Evolutionary conservation across 1,140 invertebrate genomes (phyloP).

Genomic region (Brachionus koreanus): DNA sequence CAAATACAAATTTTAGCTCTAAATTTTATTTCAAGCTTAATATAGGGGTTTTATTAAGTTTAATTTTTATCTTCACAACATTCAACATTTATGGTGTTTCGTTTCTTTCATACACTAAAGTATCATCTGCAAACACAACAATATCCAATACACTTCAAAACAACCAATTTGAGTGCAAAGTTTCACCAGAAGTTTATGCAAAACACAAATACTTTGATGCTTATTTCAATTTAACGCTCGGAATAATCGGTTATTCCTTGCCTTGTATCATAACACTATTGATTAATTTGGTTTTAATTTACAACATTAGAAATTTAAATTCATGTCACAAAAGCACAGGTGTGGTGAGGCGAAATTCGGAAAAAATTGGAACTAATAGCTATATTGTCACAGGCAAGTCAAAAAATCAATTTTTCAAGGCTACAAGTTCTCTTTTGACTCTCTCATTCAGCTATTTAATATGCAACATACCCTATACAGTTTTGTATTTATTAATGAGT

Average conservation of each 20-base stretch:
- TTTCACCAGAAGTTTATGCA: background rate
- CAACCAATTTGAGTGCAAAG: background rate
- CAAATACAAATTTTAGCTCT: slow-evolving; percentile 27
- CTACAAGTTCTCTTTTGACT: background rate
- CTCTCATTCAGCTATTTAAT: slow-evolving; percentile 37
- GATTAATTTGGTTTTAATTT: slow-evolving; percentile 28
- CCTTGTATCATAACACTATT: slow-evolving; percentile 36
- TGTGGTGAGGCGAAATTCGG: background rate
- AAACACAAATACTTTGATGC: slow-evolving; percentile 36
- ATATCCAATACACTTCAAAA: background rate
- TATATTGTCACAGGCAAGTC: background rate
- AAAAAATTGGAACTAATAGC: background rate
- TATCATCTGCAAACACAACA: background rate
- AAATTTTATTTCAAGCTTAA: slow-evolving; percentile 40
- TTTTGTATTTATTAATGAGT: slow-evolving; percentile 39
- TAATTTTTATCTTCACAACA: slow-evolving; percentile 38
- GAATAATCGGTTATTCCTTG: slow-evolving; percentile 32
- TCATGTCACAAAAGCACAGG: background rate
- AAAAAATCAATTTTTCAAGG: slow-evolving; percentile 32
- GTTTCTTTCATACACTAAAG: slow-evolving; percentile 15
- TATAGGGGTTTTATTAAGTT: background rate
- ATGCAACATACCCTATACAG: slow-evolving; percentile 36
- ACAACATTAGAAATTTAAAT: slow-evolving; percentile 36
- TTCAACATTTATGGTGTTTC: slow-evolving; percentile 36
- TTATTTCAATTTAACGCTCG: slow-evolving; percentile 32